phyloP scores from a whole-genome alignment of 2,888 invertebrate species.

The Disparrhopalites patrizii region DNA sequence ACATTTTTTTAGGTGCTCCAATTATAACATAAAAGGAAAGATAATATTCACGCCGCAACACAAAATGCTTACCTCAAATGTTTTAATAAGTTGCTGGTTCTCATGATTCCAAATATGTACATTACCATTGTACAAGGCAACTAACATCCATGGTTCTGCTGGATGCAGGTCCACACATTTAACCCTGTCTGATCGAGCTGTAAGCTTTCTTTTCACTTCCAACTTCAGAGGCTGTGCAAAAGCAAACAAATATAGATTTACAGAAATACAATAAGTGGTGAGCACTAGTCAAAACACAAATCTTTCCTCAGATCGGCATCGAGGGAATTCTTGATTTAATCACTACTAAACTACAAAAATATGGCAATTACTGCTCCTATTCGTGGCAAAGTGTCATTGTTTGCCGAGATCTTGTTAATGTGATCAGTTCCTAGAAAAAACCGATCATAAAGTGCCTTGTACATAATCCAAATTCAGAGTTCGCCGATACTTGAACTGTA shows the following conservation, averaged over 20 bases:
- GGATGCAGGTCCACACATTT: slow-evolving; percentile 98
- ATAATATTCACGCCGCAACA: neutral
- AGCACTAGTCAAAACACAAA: neutral
- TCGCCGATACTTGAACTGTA: too few relatives aligned
- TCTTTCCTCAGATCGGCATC: too few relatives aligned
- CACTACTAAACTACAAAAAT: neutral
- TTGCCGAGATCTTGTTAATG: too few relatives aligned
- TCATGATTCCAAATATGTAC: slow-evolving; percentile 99
- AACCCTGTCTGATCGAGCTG: slow-evolving; percentile 96
- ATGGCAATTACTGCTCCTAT: neutral
- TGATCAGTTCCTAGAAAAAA: too few relatives aligned
- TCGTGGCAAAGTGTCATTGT: too few relatives aligned
- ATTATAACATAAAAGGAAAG: neutral
- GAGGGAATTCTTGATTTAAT: too few relatives aligned
- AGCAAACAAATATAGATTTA: slow-evolving; percentile 16
- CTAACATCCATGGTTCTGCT: slow-evolving; percentile 97
- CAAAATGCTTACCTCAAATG: slow-evolving; percentile 69
- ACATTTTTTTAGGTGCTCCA: neutral
- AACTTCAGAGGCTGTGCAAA: slow-evolving; percentile 79
- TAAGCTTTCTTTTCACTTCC: slow-evolving; percentile 96
- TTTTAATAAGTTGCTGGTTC: slow-evolving; percentile 81
- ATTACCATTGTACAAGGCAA: slow-evolving; percentile 96
- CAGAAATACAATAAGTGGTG: neutral
- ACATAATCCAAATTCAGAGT: too few relatives aligned
- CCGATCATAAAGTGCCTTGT: too few relatives aligned